Conservation (phyloP, 2,113 vertebrate species). For the Oreochromis aureus region DNA sequence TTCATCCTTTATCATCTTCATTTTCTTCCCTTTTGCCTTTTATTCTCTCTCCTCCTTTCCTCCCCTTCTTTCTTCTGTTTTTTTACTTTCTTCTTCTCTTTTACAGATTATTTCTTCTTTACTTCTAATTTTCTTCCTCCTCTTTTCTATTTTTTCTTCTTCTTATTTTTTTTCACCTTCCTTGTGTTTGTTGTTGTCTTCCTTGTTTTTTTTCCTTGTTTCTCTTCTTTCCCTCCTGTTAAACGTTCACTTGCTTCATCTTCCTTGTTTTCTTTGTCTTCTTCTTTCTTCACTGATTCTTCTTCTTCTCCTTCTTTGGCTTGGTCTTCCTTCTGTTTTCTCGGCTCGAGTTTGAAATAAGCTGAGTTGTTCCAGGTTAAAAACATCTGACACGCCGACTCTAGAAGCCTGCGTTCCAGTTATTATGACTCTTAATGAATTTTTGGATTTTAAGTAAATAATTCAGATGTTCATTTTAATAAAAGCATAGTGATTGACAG, state of each 20-base stretch:
- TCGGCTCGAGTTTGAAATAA: not conserved
- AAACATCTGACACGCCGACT: not conserved
- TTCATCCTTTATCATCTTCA: not conserved
- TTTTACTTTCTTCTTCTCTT: not conserved
- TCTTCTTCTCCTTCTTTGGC: not conserved
- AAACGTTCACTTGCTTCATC: fast-evolving
- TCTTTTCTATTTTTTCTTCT: not conserved
- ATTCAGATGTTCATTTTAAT: not conserved
- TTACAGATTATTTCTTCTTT: not conserved
- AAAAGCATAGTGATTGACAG: not conserved
- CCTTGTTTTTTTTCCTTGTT: not conserved
- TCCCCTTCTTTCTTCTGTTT: not conserved
- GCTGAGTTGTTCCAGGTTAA: not conserved
- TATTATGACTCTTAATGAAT: not conserved
- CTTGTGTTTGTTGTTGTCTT: not conserved
- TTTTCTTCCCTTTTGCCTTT: not conserved
- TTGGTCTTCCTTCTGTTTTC: not conserved
- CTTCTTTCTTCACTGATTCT: not conserved
- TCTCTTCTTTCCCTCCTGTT: fast-evolving
- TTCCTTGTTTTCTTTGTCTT: not conserved
- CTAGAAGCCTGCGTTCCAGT: not conserved
- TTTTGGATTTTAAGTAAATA: not conserved
- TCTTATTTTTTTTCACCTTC: not conserved
- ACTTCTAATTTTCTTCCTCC: not conserved
- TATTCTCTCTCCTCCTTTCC: not conserved